phyloP scores from a whole-genome alignment of 2,113 vertebrate species.

The Ivindomyrus marchei region DNA sequence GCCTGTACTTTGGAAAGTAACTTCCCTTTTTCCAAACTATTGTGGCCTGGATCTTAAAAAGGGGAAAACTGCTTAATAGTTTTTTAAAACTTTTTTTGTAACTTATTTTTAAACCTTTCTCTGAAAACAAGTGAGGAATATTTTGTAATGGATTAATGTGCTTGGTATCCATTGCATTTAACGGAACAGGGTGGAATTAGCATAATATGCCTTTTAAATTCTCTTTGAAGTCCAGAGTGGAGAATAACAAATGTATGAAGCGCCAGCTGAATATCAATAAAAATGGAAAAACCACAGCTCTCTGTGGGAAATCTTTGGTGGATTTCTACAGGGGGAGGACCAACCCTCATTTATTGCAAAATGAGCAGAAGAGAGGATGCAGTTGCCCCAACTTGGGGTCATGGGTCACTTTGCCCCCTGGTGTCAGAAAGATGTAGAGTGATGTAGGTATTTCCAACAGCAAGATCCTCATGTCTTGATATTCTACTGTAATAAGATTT shows the following conservation, averaged over 20 bases:
- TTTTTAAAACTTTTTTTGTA: background rate
- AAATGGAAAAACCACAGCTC: slow-evolving; percentile 67
- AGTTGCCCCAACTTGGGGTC: slow-evolving; percentile 48
- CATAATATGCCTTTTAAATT: slow-evolving; percentile 67
- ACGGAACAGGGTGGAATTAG: slow-evolving; percentile 67
- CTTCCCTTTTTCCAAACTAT: slow-evolving; percentile 7
- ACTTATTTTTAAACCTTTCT: slow-evolving; percentile 21
- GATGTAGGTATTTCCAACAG: slow-evolving; percentile 58
- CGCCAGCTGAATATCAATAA: slow-evolving; percentile 69
- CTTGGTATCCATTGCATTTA: slow-evolving; percentile 62
- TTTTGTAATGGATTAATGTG: slow-evolving; percentile 60
- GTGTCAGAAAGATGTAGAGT: slow-evolving; percentile 41
- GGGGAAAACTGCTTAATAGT: background rate
- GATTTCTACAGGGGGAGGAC: slow-evolving; percentile 55
- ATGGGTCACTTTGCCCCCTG: slow-evolving; percentile 46
- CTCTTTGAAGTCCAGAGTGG: slow-evolving; percentile 68
- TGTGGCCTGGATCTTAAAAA: background rate
- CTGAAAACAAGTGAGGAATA: slow-evolving; percentile 49
- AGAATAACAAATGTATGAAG: slow-evolving; percentile 69
- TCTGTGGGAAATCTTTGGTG: slow-evolving; percentile 57
- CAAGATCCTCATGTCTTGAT: slow-evolving; percentile 34
- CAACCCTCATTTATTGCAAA: slow-evolving; percentile 51
- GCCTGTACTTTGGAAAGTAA: slow-evolving; percentile 1
- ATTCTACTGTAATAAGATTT: slow-evolving; percentile 55
- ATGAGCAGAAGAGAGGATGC: slow-evolving; percentile 59